A percentile compares a stretch with the other conserved stretches of the same genome.
phyloP scores from a whole-genome alignment of 2,113 vertebrate species.

The Barbus barbus region DNA sequence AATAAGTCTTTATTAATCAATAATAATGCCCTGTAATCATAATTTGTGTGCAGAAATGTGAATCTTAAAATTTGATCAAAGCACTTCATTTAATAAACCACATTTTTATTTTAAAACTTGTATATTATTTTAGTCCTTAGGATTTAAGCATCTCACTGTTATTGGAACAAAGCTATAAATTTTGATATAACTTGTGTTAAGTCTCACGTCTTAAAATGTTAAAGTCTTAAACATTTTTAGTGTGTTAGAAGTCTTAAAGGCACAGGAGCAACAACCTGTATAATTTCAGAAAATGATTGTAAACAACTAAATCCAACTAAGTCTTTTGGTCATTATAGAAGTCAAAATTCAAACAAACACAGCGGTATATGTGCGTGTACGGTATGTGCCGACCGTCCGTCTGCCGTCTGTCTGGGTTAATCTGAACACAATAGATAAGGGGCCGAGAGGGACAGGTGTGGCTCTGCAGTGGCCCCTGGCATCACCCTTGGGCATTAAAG shows the following conservation, averaged over 20 bases:
- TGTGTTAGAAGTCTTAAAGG: background rate
- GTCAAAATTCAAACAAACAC: background rate
- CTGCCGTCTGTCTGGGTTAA: conserved; percentile 15
- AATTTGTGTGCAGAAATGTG: too few relatives aligned
- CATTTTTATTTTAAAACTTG: too few relatives aligned
- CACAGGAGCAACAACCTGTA: background rate
- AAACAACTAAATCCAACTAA: background rate
- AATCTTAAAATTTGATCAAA: too few relatives aligned
- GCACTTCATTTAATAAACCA: too few relatives aligned
- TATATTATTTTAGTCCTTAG: too few relatives aligned
- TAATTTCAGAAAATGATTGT: background rate
- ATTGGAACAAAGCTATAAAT: too few relatives aligned
- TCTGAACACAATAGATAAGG: conserved; percentile 35
- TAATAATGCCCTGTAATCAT: too few relatives aligned
- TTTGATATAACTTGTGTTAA: too few relatives aligned
- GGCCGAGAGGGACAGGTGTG: conserved; percentile 29
- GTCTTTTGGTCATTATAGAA: background rate
- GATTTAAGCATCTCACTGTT: too few relatives aligned
- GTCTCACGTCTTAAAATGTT: too few relatives aligned
- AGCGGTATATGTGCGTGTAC: conserved; percentile 36
- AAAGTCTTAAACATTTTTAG: too few relatives aligned
- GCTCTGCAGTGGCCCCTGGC: conserved; percentile 35
- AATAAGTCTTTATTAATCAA: too few relatives aligned
- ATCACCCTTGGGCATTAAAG: conserved; percentile 39
- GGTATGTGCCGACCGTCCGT: conserved; percentile 34